Conservation (phyloP, 2,797 vertebrate genomes). For the Aulostomus chinensis region DNA sequence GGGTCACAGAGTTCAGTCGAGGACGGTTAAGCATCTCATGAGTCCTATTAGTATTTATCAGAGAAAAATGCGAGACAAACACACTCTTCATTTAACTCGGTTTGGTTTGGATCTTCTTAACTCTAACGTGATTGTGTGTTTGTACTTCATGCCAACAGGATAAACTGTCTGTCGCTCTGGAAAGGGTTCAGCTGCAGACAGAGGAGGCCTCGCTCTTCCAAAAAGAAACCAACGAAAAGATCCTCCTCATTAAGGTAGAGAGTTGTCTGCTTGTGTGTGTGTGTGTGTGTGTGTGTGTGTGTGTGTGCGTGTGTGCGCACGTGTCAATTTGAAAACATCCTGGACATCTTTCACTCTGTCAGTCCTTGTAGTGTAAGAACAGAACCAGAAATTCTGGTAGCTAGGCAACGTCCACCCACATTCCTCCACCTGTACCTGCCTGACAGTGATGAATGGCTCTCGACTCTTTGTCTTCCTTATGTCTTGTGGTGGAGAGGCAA, state of each 20-base stretch:
- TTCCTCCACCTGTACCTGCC: constrained; percentile 25
- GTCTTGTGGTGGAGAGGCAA: constrained; percentile 5
- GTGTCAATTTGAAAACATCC: neutral
- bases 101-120: constrained; percentile 11
- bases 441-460: neutral
- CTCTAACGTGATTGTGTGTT: constrained; percentile 26
- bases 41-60: constrained; percentile 41
- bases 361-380: too few relatives aligned
- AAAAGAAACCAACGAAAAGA: constrained; percentile 71
- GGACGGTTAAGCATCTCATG: constrained; percentile 31
- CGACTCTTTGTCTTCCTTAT: neutral
- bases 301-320: neutral
- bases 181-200: constrained; percentile 62
- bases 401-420: constrained; percentile 7
- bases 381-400: constrained; percentile 30
- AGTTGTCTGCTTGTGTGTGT: neutral
- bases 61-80: constrained; percentile 17
- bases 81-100: constrained; percentile 14
- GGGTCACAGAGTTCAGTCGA: constrained; percentile 4
- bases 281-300: neutral
- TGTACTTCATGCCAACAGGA: constrained; percentile 54
- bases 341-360: too few relatives aligned
- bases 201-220: constrained; percentile 65
- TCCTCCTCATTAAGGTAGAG: constrained; percentile 72
- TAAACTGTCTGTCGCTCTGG: constrained; percentile 65